Conservation (phyloP, 2,888 invertebrate genomes). For the Noctua fimbriata region DNA sequence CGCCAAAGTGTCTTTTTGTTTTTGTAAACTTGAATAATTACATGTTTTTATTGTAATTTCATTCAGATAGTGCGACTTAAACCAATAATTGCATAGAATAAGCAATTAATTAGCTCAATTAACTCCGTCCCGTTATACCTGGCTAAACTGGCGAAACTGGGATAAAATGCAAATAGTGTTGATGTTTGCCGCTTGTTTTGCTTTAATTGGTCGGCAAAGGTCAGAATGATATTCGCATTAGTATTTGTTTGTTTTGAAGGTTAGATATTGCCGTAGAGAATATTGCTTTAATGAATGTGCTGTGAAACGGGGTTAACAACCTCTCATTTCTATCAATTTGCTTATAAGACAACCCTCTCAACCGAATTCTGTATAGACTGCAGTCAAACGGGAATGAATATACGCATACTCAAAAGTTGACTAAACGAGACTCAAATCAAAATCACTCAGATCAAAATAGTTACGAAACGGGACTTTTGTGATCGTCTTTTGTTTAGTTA, state of each 20-base stretch:
- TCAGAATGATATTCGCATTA: conserved; percentile 41
- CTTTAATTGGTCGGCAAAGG: conserved; percentile 46
- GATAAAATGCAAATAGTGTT: conserved; percentile 55
- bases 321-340: neutral
- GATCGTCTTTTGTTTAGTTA: too few species aligned
- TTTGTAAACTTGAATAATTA: neutral
- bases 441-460: too few species aligned
- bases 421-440: too few species aligned
- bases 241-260: conserved; percentile 18
- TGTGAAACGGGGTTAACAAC: neutral
- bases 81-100: conserved; percentile 20
- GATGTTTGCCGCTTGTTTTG: conserved; percentile 49
- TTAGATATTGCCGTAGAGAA: neutral
- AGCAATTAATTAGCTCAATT: conserved; percentile 26
- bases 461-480: too few species aligned
- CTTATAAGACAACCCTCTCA: neutral
- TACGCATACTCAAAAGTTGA: too few species aligned
- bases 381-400: too few species aligned
- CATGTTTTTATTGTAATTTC: neutral
- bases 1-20: neutral
- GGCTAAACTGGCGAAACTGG: conserved; percentile 18
- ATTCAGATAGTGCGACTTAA: neutral
- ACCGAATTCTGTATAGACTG: too few species aligned
- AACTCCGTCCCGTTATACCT: conserved; percentile 25
- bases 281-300: neutral